Evolutionary conservation across 2,888 invertebrate genomes (phyloP), one percentile per base, ranked within the genome.

Genomic region (Drosophila borborema): DNA sequence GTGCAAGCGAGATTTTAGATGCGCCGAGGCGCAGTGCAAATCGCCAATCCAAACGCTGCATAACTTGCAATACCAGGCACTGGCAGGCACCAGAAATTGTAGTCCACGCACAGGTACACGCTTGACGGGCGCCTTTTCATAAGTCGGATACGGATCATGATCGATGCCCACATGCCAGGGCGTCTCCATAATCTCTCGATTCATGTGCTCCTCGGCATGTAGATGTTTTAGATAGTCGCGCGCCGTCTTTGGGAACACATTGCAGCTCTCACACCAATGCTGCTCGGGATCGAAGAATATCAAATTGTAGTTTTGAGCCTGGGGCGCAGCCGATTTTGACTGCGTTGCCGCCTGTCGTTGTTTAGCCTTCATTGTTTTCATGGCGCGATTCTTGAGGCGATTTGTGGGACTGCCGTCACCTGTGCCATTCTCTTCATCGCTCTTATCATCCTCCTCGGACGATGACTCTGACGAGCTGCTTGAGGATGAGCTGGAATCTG

Each of bases 11-110:
- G 97, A 97, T 92, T 97, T 97, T 71, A 98, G 94, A 93, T 98
- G 98, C 2, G 96, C 95, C 12, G 97, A 97, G 0, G 97, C 97
- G 92, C 97, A 97, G 92, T 97, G 97, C 72, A 97, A 94, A 92
- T 98, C 98, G 0, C 97, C 98, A 89, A 98, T 97, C 96, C 97
- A 98, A 84, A 95, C 94, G 91, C 96, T 96, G 90, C 98, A 98
- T 74, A 98, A 94, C 92, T 97, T 97, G 94, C 98, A 98, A 93
- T 96, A 98, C 97, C 97, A 98, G 38, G 97, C 96, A 8, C 96
- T 96, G 0, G 97, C 96, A 3, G 97, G 96, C 82, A 97, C 96
- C 94, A 98, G 96, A 94, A 97, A 97, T 92, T 97, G 97, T 72
- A 97, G 94, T 43, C 98, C 97, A 94, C 96, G 95, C 62, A 97